Percentiles rank a stretch among this genome's conserved stretches.
Conservation (phyloP, 2,113 vertebrate genomes). For the Bufo bufo region DNA sequence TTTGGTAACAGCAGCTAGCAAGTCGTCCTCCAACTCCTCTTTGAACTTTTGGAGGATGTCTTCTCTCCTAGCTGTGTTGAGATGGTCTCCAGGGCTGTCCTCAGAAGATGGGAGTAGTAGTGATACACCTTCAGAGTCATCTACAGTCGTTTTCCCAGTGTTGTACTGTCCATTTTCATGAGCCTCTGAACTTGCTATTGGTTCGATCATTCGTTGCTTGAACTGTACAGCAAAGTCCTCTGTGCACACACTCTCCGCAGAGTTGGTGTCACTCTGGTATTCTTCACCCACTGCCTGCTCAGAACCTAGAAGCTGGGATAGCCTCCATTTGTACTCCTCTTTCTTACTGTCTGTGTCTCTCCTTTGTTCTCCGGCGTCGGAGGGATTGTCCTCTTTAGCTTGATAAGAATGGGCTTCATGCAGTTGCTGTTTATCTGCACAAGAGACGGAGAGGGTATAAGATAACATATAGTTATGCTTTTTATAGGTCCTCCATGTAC, state of each 20-base stretch:
- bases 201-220: slow-evolving; percentile 69
- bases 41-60: fast-evolving
- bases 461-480: slow-evolving; percentile 2
- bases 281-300: not conserved
- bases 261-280: slow-evolving; percentile 61
- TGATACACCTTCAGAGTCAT: not conserved
- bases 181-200: slow-evolving; percentile 30
- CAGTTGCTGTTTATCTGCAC: slow-evolving; percentile 27
- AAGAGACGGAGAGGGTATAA: slow-evolving; percentile 54
- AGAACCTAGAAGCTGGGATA: slow-evolving; percentile 66
- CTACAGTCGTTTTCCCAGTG: not conserved
- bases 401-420: not conserved
- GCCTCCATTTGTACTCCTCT: slow-evolving; percentile 71
- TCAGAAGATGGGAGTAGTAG: not conserved
- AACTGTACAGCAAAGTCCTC: slow-evolving; percentile 77
- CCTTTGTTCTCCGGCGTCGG: slow-evolving; percentile 5
- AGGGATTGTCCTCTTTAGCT: not conserved
- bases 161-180: not conserved
- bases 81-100: not conserved
- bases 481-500: not conserved
- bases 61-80: not conserved
- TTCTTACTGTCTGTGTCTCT: slow-evolving; percentile 60
- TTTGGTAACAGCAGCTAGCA: not conserved
- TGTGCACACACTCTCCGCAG: slow-evolving; percentile 73
- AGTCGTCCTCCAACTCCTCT: fast-evolving